A percentile compares a stretch with the other conserved stretches of the same genome.
These are phyloP conservation scores for Sander lucioperca DNA, from an alignment of 2,113 vertebrate genomes.

Conservation along the genomic window DNA sequence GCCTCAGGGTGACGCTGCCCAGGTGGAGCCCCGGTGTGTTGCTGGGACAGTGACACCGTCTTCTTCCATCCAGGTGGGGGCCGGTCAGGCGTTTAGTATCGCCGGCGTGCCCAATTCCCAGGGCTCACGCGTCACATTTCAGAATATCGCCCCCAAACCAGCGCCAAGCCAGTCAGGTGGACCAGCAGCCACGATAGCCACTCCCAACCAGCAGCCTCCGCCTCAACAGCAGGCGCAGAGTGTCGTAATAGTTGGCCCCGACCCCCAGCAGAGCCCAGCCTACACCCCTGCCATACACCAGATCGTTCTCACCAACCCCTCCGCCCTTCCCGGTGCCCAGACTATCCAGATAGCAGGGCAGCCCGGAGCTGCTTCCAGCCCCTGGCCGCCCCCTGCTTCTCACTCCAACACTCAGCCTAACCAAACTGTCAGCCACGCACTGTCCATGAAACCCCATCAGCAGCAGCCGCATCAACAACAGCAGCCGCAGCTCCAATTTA, in stretches of 20 bases:
- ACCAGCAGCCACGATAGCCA: conserved; percentile 83
- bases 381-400: conserved; percentile 85
- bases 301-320: conserved; percentile 95
- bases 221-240: conserved; percentile 89
- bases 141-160: conserved; percentile 97
- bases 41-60: conserved; percentile 83
- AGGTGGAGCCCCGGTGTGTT: conserved; percentile 89
- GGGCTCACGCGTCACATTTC: conserved; percentile 93
- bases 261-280: conserved; percentile 90
- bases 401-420: conserved; percentile 87
- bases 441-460: conserved; percentile 92
- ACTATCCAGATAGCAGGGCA: conserved; percentile 93
- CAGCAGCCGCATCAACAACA: conserved; percentile 84
- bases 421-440: conserved; percentile 86
- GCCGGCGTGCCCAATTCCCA: conserved; percentile 89
- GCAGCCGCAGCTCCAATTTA: conserved; percentile 87
- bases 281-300: conserved; percentile 98
- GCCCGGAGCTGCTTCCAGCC: conserved; percentile 87
- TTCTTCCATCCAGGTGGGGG: conserved; percentile 89
- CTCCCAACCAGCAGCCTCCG: conserved; percentile 86
- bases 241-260: conserved; percentile 94
- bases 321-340: conserved; percentile 88
- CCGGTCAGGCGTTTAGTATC: conserved; percentile 89
- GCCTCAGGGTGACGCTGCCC: conserved; percentile 84
- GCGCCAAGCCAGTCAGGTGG: conserved; percentile 88